phyloP scores from a whole-genome alignment of 2,797 vertebrate genomes.

The Holocentrus rufus region DNA sequence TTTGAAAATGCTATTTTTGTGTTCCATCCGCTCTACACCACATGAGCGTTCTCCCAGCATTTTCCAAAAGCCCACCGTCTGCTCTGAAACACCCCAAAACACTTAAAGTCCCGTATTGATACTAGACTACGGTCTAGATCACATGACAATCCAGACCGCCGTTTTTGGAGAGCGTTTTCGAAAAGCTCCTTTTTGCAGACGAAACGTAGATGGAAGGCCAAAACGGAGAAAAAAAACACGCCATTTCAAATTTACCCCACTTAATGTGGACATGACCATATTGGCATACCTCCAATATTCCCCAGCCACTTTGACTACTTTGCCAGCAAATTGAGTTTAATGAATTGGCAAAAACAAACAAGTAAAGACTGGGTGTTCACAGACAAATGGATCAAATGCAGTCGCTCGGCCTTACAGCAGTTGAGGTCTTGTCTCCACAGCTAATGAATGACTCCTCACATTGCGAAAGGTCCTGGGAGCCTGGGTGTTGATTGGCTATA shows the following conservation, averaged over 20 bases:
- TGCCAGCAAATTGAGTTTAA: not conserved
- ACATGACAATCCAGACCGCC: too few species aligned
- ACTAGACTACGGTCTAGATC: too few species aligned
- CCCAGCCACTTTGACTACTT: not conserved
- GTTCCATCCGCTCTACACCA: too few species aligned
- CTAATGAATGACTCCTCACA: conserved; percentile 36
- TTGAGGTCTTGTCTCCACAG: not conserved
- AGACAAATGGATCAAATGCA: not conserved
- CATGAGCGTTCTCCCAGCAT: too few species aligned
- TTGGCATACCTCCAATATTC: not conserved
- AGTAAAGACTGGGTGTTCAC: not conserved
- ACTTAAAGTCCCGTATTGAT: too few species aligned
- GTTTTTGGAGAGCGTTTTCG: too few species aligned
- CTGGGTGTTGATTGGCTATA: conserved; percentile 37
- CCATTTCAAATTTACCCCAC: not conserved
- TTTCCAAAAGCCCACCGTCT: too few species aligned
- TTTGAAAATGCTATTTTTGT: too few species aligned
- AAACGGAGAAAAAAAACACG: too few species aligned
- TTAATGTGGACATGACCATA: not conserved
- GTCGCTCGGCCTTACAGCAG: not conserved
- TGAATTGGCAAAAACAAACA: not conserved
- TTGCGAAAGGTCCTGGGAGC: conserved; percentile 37
- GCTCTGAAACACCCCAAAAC: too few species aligned
- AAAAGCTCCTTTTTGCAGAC: too few species aligned
- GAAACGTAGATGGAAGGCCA: too few species aligned